Evolutionary conservation across 2,888 invertebrate species (phyloP), one percentile per base, ranked within the genome.

Genomic region (Cantharis flavilabris): DNA sequence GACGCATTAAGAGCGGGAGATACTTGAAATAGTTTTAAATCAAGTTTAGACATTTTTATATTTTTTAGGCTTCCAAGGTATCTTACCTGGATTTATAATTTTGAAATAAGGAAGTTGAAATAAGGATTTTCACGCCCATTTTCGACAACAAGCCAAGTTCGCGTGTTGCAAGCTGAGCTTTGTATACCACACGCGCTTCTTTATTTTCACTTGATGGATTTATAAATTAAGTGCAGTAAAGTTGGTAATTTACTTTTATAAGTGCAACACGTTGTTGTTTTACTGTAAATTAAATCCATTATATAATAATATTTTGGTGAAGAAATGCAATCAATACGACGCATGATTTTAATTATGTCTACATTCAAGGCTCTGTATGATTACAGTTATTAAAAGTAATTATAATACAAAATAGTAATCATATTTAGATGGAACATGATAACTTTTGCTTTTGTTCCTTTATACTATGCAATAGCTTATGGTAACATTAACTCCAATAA

Each of bases 301-400:
- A 67, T 67, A 67, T 67, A 64, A 67, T 67, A 18, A 64, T 16
- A 67, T 23, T 67, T 67, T 26, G n/a, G 49, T 49, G 49, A n/a
- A n/a, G n/a, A 49, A 20, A 49, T 49, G 49, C n/a, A 49, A 49
- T 49, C 49, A 49, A 49, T 49, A 49, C 49, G 49, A n/a, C 49
- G 49, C 49, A 49, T 49, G 49, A 49, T 49, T 49, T 49, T 49
- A 49, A 49, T 49, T n/a, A 49, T n/a, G n/a, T 49, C 13, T n/a
- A 13, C 49, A n/a, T 49, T 23, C 65, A 67, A 67, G 65, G 65
- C 20, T 67, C 9, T 13, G 3, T 2, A 23, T 67, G 65, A 67
- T 67, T 67, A 67, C 65, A 67, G 26, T 67, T 67, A 67, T 67
- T 67, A 67, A 67, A 67, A 23, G 26, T 23, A 64, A 64, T 64